Evolutionary conservation across 2,888 invertebrate genomes (phyloP), one percentile per base, ranked within the genome.

Genomic region (Eucera pruinosa): DNA sequence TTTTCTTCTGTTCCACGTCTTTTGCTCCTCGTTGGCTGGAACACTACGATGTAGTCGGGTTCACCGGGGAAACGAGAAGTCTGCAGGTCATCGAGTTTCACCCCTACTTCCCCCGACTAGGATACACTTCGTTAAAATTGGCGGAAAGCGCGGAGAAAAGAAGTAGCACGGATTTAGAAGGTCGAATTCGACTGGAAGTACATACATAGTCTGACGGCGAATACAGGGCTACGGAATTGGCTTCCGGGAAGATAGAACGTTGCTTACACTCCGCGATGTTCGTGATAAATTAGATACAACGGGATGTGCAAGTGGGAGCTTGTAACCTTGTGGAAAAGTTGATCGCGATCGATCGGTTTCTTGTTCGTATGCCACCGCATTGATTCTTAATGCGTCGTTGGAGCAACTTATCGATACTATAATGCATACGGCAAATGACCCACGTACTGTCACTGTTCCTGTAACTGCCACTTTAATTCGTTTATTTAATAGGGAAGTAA

Each of bases 91-190:
- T 62, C 72, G 78, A 69, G 64, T 62, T 69, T 64, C 57, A 6
- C n/a, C n/a, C 30, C 30, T 30, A 30, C 4, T 30, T 60, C 41
- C 66, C 66, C 64, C 33, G 55, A 23, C 50, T 52, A 41, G 57
- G 66, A 41, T 71, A 69, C 77, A 78, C 71, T 78, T 80, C 67
- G 82, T 80, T 82, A 84, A 82, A 80, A 80, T 57, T 77, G 60
- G 66, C 33, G 58, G 23, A 33, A 43, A 55, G 55, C 74, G 50
- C 41, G 30, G 33, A 33, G 39, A 47, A 76, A 55, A 36, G 41
- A 45, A 67, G 47, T 57, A 45, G 52, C 65, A 50, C 50, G 54
- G 55, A 55, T 62, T 23, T 60, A 27, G 67, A 25, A 18, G 45
- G 7, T 57, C 20, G 55, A 71, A 43, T 57, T 57, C 48, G n/a